Evolutionary conservation across 2,888 invertebrate genomes (phyloP).

Genomic region (Lapara coniferarum): DNA sequence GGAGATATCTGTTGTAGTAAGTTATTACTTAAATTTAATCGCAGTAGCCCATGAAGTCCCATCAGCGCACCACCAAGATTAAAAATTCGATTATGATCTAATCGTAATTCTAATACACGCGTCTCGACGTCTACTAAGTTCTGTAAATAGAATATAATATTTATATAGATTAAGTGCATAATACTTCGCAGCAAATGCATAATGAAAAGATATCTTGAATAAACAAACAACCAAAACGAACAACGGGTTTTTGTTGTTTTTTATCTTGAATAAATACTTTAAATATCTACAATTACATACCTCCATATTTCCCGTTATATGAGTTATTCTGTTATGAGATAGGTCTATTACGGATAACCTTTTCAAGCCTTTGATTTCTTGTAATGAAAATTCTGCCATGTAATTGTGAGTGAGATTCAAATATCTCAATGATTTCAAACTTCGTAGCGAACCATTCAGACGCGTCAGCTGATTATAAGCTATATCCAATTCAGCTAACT

Average conservation of each 20-base stretch:
- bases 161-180: constrained; percentile 25
- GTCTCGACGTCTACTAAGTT: constrained; percentile 91
- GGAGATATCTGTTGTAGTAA: constrained; percentile 88
- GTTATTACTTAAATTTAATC: constrained; percentile 90
- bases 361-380: constrained; percentile 89
- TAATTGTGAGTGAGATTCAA: constrained; percentile 90
- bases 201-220: too few relatives aligned
- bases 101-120: constrained; percentile 87
- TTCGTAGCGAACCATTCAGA: constrained; percentile 88
- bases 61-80: constrained; percentile 89
- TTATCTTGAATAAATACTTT: not conserved
- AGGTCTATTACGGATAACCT: constrained; percentile 89
- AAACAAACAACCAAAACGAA: too few relatives aligned
- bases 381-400: constrained; percentile 90
- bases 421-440: constrained; percentile 86
- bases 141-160: constrained; percentile 63
- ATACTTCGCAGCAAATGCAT: not conserved
- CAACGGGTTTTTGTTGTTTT: too few relatives aligned
- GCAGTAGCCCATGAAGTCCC: constrained; percentile 88
- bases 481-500: constrained; percentile 87
- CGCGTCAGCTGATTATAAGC: constrained; percentile 88
- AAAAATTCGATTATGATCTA: constrained; percentile 89
- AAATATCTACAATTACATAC: constrained; percentile 62
- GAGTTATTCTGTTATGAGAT: constrained; percentile 89
- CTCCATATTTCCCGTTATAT: constrained; percentile 86